These are phyloP conservation scores for Tenthredo scrophulariae DNA, from an alignment of 2,888 invertebrate genomes.

Conservation along the genomic window DNA sequence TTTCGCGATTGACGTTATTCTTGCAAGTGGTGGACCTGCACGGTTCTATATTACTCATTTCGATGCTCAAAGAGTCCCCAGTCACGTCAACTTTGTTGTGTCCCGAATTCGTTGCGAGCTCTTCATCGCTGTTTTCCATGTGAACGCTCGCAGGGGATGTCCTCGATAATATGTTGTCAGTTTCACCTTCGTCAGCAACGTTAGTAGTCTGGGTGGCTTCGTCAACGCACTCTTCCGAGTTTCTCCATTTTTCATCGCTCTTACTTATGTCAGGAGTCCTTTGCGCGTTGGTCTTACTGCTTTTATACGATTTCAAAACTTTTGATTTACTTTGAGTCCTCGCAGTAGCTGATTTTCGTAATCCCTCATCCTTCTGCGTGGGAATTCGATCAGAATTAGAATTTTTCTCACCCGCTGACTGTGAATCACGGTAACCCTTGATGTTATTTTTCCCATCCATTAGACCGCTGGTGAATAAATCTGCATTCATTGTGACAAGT, in stretches of 20 bases:
- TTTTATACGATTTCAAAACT: background rate
- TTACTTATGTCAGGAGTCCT: background rate
- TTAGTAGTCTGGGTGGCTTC: background rate
- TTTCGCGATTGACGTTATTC: background rate
- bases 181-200: background rate
- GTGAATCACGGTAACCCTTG: conserved; percentile 17
- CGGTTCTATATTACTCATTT: background rate
- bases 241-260: background rate
- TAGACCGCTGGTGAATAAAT: conserved; percentile 4
- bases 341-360: conserved; percentile 20
- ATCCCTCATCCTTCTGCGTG: conserved; percentile 10
- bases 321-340: background rate
- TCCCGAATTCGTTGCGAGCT: background rate
- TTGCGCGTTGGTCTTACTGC: background rate
- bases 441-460: conserved; percentile 29
- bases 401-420: conserved; percentile 15
- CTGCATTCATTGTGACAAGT: conserved; percentile 5
- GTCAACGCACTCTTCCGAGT: background rate
- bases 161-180: background rate
- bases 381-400: conserved; percentile 30
- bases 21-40: background rate
- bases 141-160: background rate
- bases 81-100: background rate
- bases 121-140: background rate
- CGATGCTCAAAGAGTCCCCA: background rate